Percentiles rank a stretch among this genome's conserved stretches.
phyloP scores from a whole-genome alignment of 2,797 vertebrate genomes.

The Poeciliopsis gracilis region DNA sequence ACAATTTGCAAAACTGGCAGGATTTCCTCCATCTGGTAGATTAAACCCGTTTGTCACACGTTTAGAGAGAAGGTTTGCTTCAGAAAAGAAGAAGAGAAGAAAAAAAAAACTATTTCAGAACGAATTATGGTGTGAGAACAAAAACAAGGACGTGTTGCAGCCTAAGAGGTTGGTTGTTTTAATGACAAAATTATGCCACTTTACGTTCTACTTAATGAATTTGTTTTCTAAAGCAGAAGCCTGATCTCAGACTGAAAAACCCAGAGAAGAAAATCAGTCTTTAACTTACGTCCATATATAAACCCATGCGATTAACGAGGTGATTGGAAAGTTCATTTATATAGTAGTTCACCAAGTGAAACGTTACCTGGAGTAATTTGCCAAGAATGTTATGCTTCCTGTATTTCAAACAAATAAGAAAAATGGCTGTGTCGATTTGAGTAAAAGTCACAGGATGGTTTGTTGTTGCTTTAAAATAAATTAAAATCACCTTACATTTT shows the following conservation, averaged over 20 bases:
- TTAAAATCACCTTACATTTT: too few relatives aligned
- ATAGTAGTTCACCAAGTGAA: not conserved
- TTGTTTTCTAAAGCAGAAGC: not conserved
- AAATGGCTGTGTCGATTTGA: too few relatives aligned
- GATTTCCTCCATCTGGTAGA: not conserved
- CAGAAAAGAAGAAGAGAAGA: not conserved
- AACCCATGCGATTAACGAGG: not conserved
- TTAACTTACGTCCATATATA: not conserved
- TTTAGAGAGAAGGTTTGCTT: not conserved
- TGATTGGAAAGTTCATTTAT: not conserved
- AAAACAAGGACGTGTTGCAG: not conserved
- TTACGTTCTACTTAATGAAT: not conserved
- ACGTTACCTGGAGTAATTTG: not conserved
- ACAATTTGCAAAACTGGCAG: constrained; percentile 47
- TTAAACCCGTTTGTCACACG: not conserved
- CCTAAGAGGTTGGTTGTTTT: not conserved
- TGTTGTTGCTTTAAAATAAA: too few relatives aligned
- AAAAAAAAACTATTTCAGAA: not conserved
- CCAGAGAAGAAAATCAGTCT: not conserved
- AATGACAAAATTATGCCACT: not conserved
- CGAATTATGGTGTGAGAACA: not conserved
- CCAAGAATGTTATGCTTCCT: too few relatives aligned
- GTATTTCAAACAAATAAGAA: too few relatives aligned
- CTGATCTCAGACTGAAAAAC: not conserved
- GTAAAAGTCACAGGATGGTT: too few relatives aligned